Conservation (phyloP, 2,113 vertebrate species). For the Protobothrops mucrosquamatus region DNA sequence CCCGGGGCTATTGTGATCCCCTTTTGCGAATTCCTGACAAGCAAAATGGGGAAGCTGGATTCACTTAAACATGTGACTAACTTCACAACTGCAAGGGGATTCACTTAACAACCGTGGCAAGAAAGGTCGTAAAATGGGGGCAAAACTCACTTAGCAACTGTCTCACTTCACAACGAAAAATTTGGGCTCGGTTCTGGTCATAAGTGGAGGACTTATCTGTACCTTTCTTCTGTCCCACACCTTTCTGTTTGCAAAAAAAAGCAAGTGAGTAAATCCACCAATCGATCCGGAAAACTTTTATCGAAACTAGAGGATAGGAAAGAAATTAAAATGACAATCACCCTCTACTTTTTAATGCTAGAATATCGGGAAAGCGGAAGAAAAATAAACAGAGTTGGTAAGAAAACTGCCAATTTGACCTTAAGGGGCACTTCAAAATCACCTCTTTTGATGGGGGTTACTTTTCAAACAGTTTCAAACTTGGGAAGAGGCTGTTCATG, state of each 20-base stretch:
- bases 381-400: background rate
- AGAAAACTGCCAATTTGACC: background rate
- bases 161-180: background rate
- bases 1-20: too few species aligned
- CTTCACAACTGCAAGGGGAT: too few species aligned
- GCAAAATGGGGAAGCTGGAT: too few species aligned
- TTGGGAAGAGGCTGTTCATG: slow-evolving; percentile 12
- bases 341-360: background rate
- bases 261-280: too few species aligned
- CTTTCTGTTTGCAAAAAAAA: background rate
- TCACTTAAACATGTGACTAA: too few species aligned
- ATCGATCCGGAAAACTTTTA: background rate
- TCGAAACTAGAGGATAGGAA: background rate
- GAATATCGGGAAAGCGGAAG: slow-evolving; percentile 21
- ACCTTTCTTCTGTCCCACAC: background rate
- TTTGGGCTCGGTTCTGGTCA: background rate
- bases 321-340: background rate
- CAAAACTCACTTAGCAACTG: background rate
- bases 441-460: background rate
- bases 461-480: slow-evolving; percentile 36
- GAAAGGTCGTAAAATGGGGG: background rate
- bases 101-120: background rate
- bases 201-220: background rate
- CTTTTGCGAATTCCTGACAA: too few species aligned
- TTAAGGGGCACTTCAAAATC: accelerated